phyloP scores from a whole-genome alignment of 2,113 vertebrate genomes.

The Pangasianodon hypophthalmus region DNA sequence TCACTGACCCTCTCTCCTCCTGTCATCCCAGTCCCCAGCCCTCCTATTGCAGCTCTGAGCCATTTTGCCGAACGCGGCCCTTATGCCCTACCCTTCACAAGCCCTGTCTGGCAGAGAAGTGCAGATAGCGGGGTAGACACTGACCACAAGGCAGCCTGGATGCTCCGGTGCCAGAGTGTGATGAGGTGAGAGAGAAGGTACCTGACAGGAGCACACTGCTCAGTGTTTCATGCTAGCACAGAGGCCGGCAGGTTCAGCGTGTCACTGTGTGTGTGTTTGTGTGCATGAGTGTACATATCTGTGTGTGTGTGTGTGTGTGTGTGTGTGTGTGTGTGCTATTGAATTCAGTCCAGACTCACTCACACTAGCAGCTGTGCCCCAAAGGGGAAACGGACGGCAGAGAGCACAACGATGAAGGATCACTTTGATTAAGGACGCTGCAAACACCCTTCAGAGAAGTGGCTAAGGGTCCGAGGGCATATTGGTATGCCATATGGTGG shows the following conservation, averaged over 20 bases:
- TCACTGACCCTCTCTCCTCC: neutral
- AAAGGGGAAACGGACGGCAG: conserved; percentile 54
- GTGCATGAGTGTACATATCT: conserved; percentile 13
- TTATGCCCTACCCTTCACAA: conserved; percentile 48
- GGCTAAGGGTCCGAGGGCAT: conserved; percentile 52
- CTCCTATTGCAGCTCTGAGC: conserved; percentile 39
- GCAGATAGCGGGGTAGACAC: conserved; percentile 56
- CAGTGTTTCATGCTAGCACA: conserved; percentile 54
- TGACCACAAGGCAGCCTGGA: conserved; percentile 58
- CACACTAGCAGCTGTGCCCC: conserved; percentile 64
- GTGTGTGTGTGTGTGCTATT: conserved; percentile 22
- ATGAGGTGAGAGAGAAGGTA: conserved; percentile 63
- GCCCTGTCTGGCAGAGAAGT: conserved; percentile 61
- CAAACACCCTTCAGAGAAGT: conserved; percentile 56
- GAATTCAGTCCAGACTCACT: conserved; percentile 64
- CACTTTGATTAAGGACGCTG: conserved; percentile 68
- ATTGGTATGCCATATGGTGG: conserved; percentile 70
- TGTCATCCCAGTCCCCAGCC: neutral
- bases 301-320: conserved; percentile 29
- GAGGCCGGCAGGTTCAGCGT: conserved; percentile 24
- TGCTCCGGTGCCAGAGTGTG: conserved; percentile 63
- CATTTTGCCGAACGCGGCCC: conserved; percentile 51
- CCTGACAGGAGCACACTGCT: conserved; percentile 69
- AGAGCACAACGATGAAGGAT: conserved; percentile 67
- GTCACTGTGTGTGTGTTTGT: conserved; percentile 13